Evolutionary conservation across 2,113 vertebrate species (phyloP).

Genomic region (human (Homo sapiens)): DNA sequence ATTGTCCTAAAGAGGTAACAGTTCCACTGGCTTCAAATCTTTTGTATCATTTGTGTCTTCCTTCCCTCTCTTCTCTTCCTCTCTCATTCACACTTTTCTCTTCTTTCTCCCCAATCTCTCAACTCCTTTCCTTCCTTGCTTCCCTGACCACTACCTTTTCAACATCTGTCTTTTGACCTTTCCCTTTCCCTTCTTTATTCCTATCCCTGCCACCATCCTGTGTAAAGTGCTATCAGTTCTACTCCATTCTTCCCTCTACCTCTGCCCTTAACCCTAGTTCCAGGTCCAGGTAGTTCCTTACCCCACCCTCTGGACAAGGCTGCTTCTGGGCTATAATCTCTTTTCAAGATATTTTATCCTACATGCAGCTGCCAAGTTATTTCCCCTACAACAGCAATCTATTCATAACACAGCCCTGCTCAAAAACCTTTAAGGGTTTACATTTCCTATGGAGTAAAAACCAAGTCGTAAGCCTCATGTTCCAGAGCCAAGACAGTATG

Average conservation of each 20-base stretch:
- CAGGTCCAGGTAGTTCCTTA: not conserved
- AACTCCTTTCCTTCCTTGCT: not conserved
- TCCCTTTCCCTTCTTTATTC: not conserved
- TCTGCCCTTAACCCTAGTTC: not conserved
- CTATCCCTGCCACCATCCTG: not conserved
- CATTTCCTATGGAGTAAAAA: not conserved
- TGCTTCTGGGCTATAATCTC: not conserved
- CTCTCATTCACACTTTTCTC: not conserved
- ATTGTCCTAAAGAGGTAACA: not conserved
- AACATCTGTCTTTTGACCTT: not conserved
- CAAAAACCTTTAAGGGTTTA: not conserved
- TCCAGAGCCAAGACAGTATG: not conserved
- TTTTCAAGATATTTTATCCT: conserved; percentile 7
- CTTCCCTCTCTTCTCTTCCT: not conserved
- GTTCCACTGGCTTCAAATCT: not conserved
- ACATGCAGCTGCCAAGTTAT: not conserved
- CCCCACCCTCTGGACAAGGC: not conserved
- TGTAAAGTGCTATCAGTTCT: not conserved
- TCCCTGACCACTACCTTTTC: not conserved
- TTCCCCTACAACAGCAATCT: not conserved
- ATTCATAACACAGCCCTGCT: not conserved
- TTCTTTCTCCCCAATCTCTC: not conserved
- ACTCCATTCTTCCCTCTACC: not conserved
- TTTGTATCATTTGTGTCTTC: not conserved
- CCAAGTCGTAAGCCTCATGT: not conserved